These are phyloP conservation scores for Oryzias sinensis DNA, from an alignment of 2,797 vertebrate species.

Conservation along the genomic window DNA sequence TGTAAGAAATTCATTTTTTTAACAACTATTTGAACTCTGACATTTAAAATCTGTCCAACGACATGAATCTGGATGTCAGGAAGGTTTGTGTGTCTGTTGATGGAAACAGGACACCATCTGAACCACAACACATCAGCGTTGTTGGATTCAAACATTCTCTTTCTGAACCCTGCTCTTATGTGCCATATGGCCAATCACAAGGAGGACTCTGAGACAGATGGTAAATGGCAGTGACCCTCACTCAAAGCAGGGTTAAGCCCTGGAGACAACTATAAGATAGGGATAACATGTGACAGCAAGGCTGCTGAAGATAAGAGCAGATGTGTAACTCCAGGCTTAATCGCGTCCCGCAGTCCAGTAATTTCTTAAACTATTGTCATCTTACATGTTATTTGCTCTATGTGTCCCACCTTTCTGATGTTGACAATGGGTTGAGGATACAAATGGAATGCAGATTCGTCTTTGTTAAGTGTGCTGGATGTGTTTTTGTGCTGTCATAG, in stretches of 20 bases:
- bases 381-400: too few species aligned
- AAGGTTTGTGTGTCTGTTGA: slow-evolving; percentile 4
- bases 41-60: neutral
- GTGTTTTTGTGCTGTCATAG: too few species aligned
- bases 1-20: too few species aligned
- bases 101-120: neutral
- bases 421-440: too few species aligned
- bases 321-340: neutral
- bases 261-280: slow-evolving; percentile 45
- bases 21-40: too few species aligned
- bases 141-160: slow-evolving; percentile 32
- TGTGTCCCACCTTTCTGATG: too few species aligned
- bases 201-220: slow-evolving; percentile 54
- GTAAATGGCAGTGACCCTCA: slow-evolving; percentile 51
- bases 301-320: slow-evolving; percentile 12
- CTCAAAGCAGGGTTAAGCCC: slow-evolving; percentile 57
- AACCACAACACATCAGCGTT: slow-evolving; percentile 6
- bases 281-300: slow-evolving; percentile 11
- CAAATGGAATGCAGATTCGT: too few species aligned
- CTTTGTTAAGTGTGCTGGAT: too few species aligned
- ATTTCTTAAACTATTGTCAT: too few species aligned
- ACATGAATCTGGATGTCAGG: neutral
- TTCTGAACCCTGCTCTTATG: slow-evolving; percentile 24
- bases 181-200: slow-evolving; percentile 61
- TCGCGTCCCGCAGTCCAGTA: too few species aligned